Percentiles rank a stretch among this genome's conserved stretches.
These are phyloP conservation scores for Lagodon rhomboides DNA, from an alignment of 2,797 vertebrate genomes.

Conservation along the genomic window DNA sequence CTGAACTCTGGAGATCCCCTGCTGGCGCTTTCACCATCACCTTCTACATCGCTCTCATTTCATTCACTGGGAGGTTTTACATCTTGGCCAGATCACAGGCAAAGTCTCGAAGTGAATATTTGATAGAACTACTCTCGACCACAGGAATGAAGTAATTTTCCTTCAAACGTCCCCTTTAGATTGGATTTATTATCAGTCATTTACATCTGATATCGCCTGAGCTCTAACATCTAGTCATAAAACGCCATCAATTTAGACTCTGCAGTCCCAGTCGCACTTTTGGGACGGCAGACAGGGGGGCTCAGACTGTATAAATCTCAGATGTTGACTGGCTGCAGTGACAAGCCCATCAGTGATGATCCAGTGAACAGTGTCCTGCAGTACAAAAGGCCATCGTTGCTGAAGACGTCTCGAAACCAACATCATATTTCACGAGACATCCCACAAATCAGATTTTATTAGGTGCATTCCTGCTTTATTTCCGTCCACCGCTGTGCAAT, in stretches of 20 bases:
- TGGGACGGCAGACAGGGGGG: conserved; percentile 53
- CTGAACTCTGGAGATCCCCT: conserved; percentile 63
- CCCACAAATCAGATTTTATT: conserved; percentile 57
- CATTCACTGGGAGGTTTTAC: conserved; percentile 65
- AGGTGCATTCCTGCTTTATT: conserved; percentile 35
- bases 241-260: conserved; percentile 78
- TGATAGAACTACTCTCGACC: conserved; percentile 66
- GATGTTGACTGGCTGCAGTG: conserved; percentile 76
- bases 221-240: conserved; percentile 78
- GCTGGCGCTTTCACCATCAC: conserved; percentile 59
- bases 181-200: conserved; percentile 83
- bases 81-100: conserved; percentile 73
- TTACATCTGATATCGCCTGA: conserved; percentile 77
- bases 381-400: conserved; percentile 66
- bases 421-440: conserved; percentile 54
- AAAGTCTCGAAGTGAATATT: conserved; percentile 73
- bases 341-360: conserved; percentile 79
- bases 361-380: conserved; percentile 69
- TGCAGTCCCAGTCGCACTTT: conserved; percentile 68
- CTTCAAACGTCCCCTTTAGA: conserved; percentile 81
- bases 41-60: conserved; percentile 68
- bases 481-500: conserved; percentile 23
- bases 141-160: conserved; percentile 77
- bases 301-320: conserved; percentile 78
- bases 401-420: conserved; percentile 63